Base-by-base conservation (phyloP, 2,797 vertebrate species). In the Vireo griseus region DNA sequence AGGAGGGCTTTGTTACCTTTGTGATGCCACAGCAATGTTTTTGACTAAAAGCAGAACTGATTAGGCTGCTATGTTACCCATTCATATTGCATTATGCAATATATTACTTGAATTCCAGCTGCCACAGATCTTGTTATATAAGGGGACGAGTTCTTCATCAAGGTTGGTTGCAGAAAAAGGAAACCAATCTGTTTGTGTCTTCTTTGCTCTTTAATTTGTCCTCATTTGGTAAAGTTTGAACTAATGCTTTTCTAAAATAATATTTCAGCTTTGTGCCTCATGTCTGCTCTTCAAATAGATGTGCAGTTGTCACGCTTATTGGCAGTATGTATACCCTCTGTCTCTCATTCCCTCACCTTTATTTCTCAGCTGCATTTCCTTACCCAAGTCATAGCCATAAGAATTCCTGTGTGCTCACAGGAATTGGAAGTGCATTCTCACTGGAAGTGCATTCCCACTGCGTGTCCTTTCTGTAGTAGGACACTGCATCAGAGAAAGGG, bases 71-170 rank as follows among this genome's bases (percentile, higher is more conserved):
- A 24, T 45, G 57, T 73, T 87, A 33, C 25, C 25, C 66, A 77
- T 84, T 88, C 47, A 66, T 76, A 73, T 93, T 88, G 25, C 15
- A n/a, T n/a, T 57, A 35, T 92, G n/a, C 66, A 84, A 62, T 78
- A 15, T 37, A 67, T 50, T 81, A n/a, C n/a, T 92, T 75, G 26
- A 92, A 65, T 94, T 91, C 78, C 40, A 86, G 31, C 65, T 89
- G 81, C 39, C 44, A 54, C 42, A 55, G 69, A 51, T 69, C 40
- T 80, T 67, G 45, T 61, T 86, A 55, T 68, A 18, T 79, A 87
- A 65, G 28, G 10, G 39, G 26, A 50, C 12, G 45, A 50, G 5
- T 85, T 78, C 48, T 81, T 71, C 57, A 37, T 50, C 35, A 47
- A 78, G 37, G 4, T 50, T 88, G 16, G 8, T 25, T 62, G 25